phyloP scores from a whole-genome alignment of 35 echinoderm and acorn worm species.

The Hemicentrotus pulcherrimus region DNA sequence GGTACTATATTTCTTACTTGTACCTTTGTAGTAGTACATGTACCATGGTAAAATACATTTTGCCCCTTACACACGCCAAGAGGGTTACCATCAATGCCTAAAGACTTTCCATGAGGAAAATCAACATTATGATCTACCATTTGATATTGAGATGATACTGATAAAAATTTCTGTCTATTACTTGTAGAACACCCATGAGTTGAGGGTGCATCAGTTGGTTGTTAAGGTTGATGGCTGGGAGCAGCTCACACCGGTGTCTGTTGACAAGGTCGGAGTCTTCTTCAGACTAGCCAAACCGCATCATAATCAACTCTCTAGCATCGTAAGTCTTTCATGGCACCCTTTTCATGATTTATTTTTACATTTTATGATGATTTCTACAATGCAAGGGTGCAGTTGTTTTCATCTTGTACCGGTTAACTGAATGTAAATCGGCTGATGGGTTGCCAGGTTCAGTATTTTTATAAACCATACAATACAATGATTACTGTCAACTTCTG shows the following conservation, averaged over 20 bases:
- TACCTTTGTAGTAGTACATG: too few relatives aligned
- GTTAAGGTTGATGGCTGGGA: slow-evolving; percentile 95
- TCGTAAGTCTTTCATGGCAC: slow-evolving; percentile 53
- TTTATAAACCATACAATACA: too few relatives aligned
- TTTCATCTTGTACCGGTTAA: not conserved
- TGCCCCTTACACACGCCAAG: too few relatives aligned
- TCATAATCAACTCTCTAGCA: slow-evolving; percentile 66
- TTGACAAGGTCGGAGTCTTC: slow-evolving; percentile 91
- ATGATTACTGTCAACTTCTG: too few relatives aligned
- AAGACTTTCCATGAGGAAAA: too few relatives aligned
- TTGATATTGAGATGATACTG: too few relatives aligned
- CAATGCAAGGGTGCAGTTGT: not conserved
- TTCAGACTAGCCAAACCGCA: slow-evolving; percentile 83
- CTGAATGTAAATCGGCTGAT: not conserved
- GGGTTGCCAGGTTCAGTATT: not conserved
- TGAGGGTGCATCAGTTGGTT: slow-evolving; percentile 80
- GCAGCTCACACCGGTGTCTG: slow-evolving; percentile 78
- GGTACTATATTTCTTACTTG: too few relatives aligned
- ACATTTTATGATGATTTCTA: not conserved
- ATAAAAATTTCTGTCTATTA: too few relatives aligned
- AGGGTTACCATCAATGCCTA: too few relatives aligned
- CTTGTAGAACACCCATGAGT: slow-evolving; percentile 82
- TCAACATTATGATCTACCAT: too few relatives aligned
- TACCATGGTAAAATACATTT: too few relatives aligned
- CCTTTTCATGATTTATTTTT: not conserved